phyloP scores from a whole-genome alignment of 1,140 invertebrate genomes.

The Euglossa dilemma region DNA sequence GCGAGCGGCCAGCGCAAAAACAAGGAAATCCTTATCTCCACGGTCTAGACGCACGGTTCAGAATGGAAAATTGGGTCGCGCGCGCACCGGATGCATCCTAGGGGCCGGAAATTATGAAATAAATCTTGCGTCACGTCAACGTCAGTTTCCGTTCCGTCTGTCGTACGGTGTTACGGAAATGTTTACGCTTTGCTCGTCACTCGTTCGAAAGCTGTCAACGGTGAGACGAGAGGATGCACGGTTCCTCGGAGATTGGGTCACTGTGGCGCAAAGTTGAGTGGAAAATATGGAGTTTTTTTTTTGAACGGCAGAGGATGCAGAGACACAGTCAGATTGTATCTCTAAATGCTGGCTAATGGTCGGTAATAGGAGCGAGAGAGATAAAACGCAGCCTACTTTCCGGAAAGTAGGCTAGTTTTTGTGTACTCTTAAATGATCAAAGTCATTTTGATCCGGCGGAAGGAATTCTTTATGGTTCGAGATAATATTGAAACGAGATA shows the following conservation, averaged over 20 bases:
- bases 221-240: not conserved
- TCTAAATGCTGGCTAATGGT: not conserved
- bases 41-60: not conserved
- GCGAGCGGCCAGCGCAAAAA: not conserved
- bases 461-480: not conserved
- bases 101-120: conserved; percentile 52
- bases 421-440: not conserved
- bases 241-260: not conserved
- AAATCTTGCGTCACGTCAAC: conserved; percentile 42
- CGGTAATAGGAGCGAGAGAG: not conserved
- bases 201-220: not conserved
- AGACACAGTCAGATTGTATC: too few species aligned
- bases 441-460: not conserved
- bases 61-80: conserved; percentile 55
- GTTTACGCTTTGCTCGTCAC: not conserved
- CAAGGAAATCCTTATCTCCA: conserved; percentile 24
- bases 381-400: not conserved
- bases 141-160: not conserved
- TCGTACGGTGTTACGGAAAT: not conserved
- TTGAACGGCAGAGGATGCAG: not conserved
- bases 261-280: not conserved
- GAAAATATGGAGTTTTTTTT: not conserved
- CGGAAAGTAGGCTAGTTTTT: not conserved
- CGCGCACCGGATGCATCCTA: conserved; percentile 35
- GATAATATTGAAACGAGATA: not conserved